Evolutionary conservation across 1,140 invertebrate species (phyloP), one percentile per base, ranked within the genome.

Genomic region (Meloidogyne chitwoodi): DNA sequence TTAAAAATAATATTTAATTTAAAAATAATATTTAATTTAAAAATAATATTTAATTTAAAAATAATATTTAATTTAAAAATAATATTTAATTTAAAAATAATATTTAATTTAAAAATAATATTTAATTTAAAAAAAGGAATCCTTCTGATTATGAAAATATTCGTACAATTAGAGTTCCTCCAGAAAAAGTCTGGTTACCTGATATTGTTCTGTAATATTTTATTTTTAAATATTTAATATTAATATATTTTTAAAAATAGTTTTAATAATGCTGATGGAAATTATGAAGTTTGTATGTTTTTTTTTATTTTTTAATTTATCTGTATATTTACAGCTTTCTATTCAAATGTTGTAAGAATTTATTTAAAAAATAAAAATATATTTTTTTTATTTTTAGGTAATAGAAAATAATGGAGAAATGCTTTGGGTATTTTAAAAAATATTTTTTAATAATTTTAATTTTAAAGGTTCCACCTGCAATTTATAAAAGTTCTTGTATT

Each of bases 191-290:
- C 72, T 99, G 96, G 96, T 71, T 76, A 24, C 75, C 75, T n/a
- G 77, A 78, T 88, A 97, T 99, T 83, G 96, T 99, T 41, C 91
- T 99, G 61, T 99, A 98, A 99, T 98, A 95, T 98, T 91, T 91
- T 48, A 61, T 22, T 24, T 2, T 24, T n/a, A 4, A 61, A 22
- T 10, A 67, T 19, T 19, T 22, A 16, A 72, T 67, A 14, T 61
- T 74, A 44, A 26, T 22, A 90, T 64, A 79, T 41, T 31, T 22
- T n/a, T n/a, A n/a, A 76, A 24, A 10, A 14, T 29, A 44, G n/a
- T 65, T 79, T 83, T 65, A 64, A 56, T 56, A 93, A 92, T 85
- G 95, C 95, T 85, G 95, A 97, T 89, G 95, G 95, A 19, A 97
- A 97, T 88, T 98, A 96, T 88, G 94, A 97, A 89, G 94, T 96